Evolutionary conservation across 1,140 invertebrate genomes (phyloP).

Genomic region (Goniozus legneri): DNA sequence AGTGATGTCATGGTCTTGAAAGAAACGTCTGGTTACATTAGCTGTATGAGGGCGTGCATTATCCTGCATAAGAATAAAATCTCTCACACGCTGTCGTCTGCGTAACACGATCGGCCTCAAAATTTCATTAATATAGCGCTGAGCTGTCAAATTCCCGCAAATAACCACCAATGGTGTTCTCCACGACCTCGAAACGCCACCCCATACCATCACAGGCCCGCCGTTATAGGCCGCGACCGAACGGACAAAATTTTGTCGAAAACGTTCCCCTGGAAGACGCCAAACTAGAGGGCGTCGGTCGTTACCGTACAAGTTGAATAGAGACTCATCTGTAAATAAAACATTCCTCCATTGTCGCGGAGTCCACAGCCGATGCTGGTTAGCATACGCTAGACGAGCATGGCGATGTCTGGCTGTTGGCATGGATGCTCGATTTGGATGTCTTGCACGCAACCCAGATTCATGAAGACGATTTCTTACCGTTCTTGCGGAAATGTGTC

Average conservation of each 20-base stretch:
- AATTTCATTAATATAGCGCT: conserved; percentile 29
- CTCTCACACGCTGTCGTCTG: conserved; percentile 20
- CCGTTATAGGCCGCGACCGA: conserved; percentile 25
- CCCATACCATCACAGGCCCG: conserved; percentile 33
- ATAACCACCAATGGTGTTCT: conserved; percentile 17
- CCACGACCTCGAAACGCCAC: conserved; percentile 26
- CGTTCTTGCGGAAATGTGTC: conserved; percentile 1
- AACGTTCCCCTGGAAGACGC: conserved; percentile 26
- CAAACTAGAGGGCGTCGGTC: conserved; percentile 21
- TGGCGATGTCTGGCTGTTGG: conserved; percentile 6
- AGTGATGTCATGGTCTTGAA: conserved; percentile 4
- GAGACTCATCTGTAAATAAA: conserved; percentile 16
- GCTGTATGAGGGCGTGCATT: conserved; percentile 35
- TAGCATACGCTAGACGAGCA: conserved; percentile 10
- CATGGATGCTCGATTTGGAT: conserved; percentile 10
- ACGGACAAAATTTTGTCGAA: conserved; percentile 24
- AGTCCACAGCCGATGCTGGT: conserved; percentile 10
- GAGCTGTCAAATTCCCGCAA: conserved; percentile 17
- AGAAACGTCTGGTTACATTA: conserved; percentile 5
- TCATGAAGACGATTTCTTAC: conserved; percentile 7
- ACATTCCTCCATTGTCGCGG: conserved; percentile 12
- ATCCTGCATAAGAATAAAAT: conserved; percentile 38
- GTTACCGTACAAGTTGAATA: conserved; percentile 10
- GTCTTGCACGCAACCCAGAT: conserved; percentile 8
- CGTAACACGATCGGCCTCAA: conserved; percentile 25